A percentile compares a stretch with the other conserved stretches of the same genome.
Evolutionary conservation across 1,140 invertebrate species (phyloP).

Genomic region (Drosophila ogumai): DNA sequence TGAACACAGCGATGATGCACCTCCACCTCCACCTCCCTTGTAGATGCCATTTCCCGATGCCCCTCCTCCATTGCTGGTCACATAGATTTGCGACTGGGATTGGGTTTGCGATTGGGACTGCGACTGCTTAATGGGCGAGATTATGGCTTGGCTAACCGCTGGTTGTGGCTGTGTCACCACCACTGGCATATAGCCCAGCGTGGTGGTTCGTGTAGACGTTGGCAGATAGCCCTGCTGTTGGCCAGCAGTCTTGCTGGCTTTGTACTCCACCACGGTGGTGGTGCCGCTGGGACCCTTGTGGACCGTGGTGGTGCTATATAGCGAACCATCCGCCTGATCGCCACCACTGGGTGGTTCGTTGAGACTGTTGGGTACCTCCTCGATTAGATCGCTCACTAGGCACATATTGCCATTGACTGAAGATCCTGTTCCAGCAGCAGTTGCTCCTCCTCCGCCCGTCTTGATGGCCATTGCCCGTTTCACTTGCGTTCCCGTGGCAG

Average conservation of each 20-base stretch:
- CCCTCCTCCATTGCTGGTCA: constrained; percentile 58
- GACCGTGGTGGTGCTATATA: constrained; percentile 79
- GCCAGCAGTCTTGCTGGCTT: constrained; percentile 56
- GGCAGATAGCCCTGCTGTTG: constrained; percentile 16
- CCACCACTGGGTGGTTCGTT: constrained; percentile 16
- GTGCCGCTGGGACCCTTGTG: constrained; percentile 83
- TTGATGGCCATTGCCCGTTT: constrained; percentile 45
- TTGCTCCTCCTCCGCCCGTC: background rate
- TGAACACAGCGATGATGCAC: constrained; percentile 2
- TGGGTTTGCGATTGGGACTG: constrained; percentile 10
- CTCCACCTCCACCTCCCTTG: constrained; percentile 34
- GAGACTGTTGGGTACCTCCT: constrained; percentile 56
- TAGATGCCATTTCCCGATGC: constrained; percentile 20
- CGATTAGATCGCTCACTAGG: constrained; percentile 73
- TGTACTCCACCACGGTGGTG: constrained; percentile 83
- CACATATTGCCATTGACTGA: constrained; percentile 47
- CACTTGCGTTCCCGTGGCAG: constrained; percentile 6
- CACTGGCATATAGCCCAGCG: constrained; percentile 51
- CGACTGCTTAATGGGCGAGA: constrained; percentile 23
- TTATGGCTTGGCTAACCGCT: constrained; percentile 1
- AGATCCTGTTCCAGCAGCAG: background rate
- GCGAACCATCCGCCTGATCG: background rate
- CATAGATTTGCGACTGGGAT: constrained; percentile 39
- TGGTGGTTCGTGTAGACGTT: constrained; percentile 24
- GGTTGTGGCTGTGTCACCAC: constrained; percentile 25